Evolutionary conservation across 2,888 invertebrate genomes (phyloP), one percentile per base, ranked within the genome.

Genomic region (Leptinotarsa rubiginosa): DNA sequence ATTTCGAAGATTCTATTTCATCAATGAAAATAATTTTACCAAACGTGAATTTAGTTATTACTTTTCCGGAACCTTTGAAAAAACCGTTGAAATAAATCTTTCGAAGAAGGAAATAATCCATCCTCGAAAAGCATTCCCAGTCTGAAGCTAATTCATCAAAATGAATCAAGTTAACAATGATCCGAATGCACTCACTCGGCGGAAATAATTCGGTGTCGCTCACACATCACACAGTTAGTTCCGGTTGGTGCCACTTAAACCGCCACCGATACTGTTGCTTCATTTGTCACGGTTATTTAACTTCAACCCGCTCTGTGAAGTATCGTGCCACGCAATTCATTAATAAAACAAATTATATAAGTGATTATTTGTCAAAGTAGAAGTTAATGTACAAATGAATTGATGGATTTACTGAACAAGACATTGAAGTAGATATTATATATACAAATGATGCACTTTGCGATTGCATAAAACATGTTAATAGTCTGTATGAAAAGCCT

Each of bases 281-380:
- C 83, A 85, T 85, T 85, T 85, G 85, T 84, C 81, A 83, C 83
- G 86, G 81, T 85, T 84, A 81, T 84, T 85, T 85, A 85, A 84
- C 81, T 81, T 72, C 75, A 74, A 69, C 77, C 75, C 74, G 73
- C 69, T 77, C 69, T 70, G 72, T 74, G 74, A 67, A 75, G 69
- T 75, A 74, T 68, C 70, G 49, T 59, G 56, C 25, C 75, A 67
- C 18, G 67, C 68, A 18, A 68, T 72, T 66, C 72, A 72, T 73
- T 76, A 75, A 73, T 75, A 41, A 73, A 72, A 75, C 71, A 69
- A 76, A 73, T 73, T 73, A 62, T 71, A 56, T 67, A 64, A 41
- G 54, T 62, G 72, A 69, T 65, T 73, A 62, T 56, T 67, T 69
- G 67, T 67, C 31, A 25, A 50, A 67, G 18, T 50, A 47, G 62